Evolutionary conservation across 2,888 invertebrate species (phyloP).

Genomic region (Ceraclea dissimilis): DNA sequence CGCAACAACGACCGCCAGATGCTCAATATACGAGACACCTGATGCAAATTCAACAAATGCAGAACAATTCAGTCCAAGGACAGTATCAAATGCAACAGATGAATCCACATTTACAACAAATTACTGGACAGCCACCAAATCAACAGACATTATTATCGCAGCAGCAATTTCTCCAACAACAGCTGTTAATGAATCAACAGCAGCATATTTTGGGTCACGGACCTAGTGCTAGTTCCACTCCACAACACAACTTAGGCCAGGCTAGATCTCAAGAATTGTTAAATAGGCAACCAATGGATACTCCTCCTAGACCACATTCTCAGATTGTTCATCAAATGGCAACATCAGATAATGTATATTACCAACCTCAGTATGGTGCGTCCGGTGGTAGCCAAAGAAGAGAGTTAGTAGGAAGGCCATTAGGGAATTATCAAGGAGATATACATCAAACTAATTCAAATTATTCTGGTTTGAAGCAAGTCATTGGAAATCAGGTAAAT

Average conservation of each 20-base stretch:
- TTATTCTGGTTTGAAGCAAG: constrained; percentile 19
- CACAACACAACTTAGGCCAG: constrained; percentile 21
- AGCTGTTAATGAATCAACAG: constrained; percentile 41
- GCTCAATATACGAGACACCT: constrained; percentile 32
- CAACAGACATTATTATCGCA: constrained; percentile 36
- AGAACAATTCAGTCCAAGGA: constrained; percentile 40
- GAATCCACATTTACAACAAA: constrained; percentile 29
- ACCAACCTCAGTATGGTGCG: constrained; percentile 35
- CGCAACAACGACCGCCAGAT: constrained; percentile 36
- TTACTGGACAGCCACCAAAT: constrained; percentile 27
- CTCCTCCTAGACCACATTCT: constrained; percentile 33
- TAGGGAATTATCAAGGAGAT: constrained; percentile 13
- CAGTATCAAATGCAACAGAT: constrained; percentile 31
- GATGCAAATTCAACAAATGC: constrained; percentile 35
- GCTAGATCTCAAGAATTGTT: constrained; percentile 53
- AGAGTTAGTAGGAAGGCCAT: constrained; percentile 8
- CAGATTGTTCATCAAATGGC: constrained; percentile 31
- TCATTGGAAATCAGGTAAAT: constrained; percentile 16
- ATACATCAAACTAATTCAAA: constrained; percentile 12
- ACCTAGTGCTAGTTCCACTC: constrained; percentile 25
- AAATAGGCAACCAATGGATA: constrained; percentile 34
- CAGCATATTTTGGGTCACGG: constrained; percentile 31
- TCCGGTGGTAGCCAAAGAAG: constrained; percentile 24
- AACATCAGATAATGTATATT: constrained; percentile 40
- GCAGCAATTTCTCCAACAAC: constrained; percentile 46